phyloP scores from a whole-genome alignment of 2,797 vertebrate species.

The Australoheros facetus region DNA sequence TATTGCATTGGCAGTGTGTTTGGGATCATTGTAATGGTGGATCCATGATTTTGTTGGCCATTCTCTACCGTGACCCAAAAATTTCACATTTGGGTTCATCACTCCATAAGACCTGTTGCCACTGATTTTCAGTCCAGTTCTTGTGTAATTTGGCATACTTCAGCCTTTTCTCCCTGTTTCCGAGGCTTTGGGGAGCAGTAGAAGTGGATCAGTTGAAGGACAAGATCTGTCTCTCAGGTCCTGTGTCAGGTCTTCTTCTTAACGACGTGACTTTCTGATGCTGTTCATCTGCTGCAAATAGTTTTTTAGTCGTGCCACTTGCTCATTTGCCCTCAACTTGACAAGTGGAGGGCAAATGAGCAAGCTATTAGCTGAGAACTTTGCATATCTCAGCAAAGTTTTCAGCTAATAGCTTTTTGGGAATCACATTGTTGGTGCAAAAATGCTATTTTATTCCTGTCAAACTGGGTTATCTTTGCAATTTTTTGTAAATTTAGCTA shows the following conservation, averaged over 20 bases:
- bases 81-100: not conserved
- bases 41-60: no score
- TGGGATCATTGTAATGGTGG: not conserved
- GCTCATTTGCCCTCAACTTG: not conserved
- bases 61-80: not conserved
- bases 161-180: no score
- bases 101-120: not conserved
- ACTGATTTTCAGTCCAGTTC: no score
- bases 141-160: no score
- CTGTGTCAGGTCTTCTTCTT: no score
- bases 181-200: no score
- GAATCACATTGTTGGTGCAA: not conserved
- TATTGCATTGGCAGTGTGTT: not conserved
- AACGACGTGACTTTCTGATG: not conserved
- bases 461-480: not conserved
- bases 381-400: no score
- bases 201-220: no score
- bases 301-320: accelerated
- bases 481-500: not conserved
- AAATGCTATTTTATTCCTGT: not conserved
- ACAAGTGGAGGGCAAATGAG: no score
- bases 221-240: no score
- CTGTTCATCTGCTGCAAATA: not conserved
- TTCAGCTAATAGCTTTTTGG: not conserved
- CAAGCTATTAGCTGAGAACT: no score